A percentile compares a stretch with the other conserved stretches of the same genome.
These are phyloP conservation scores for Cecropterus lyciades DNA, from an alignment of 1,140 invertebrate species.

Conservation along the genomic window DNA sequence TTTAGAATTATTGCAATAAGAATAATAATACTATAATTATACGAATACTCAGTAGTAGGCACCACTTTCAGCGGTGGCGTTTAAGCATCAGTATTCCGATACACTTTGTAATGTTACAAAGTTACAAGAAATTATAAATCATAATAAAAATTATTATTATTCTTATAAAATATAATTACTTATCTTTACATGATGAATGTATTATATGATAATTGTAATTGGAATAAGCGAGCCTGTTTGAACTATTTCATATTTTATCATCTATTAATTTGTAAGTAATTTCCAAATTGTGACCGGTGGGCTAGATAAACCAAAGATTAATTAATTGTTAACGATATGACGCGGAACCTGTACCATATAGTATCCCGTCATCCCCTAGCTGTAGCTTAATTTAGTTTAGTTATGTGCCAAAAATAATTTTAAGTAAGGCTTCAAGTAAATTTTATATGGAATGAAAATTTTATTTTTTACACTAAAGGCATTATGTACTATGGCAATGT, in stretches of 20 bases:
- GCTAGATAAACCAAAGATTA: conserved; percentile 83
- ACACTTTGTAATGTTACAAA: conserved; percentile 10
- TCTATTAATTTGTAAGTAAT: conserved; percentile 61
- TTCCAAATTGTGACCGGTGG: conserved; percentile 67
- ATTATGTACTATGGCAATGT: conserved; percentile 71
- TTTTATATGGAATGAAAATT: conserved; percentile 59
- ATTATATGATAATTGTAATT: conserved; percentile 39
- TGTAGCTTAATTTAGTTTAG: conserved; percentile 56
- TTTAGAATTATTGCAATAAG: conserved; percentile 28
- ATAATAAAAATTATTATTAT: conserved; percentile 13
- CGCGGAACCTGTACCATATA: conserved; percentile 74
- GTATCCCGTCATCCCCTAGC: conserved; percentile 53
- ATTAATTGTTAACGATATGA: conserved; percentile 55
- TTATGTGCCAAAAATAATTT: conserved; percentile 73
- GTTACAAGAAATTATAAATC: conserved; percentile 1
- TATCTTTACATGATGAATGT: conserved; percentile 17
- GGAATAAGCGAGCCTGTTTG: conserved; percentile 61
- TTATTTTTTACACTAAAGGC: conserved; percentile 68
- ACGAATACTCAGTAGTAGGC: conserved; percentile 17
- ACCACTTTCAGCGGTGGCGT: neutral
- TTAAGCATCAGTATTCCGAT: conserved; percentile 21
- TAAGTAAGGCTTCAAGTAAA: conserved; percentile 67
- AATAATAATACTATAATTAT: conserved; percentile 21
- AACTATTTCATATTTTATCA: conserved; percentile 72
- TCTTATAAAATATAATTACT: conserved; percentile 9